phyloP scores from a whole-genome alignment of 2,888 invertebrate genomes.

The Asteroscopus sphinx region DNA sequence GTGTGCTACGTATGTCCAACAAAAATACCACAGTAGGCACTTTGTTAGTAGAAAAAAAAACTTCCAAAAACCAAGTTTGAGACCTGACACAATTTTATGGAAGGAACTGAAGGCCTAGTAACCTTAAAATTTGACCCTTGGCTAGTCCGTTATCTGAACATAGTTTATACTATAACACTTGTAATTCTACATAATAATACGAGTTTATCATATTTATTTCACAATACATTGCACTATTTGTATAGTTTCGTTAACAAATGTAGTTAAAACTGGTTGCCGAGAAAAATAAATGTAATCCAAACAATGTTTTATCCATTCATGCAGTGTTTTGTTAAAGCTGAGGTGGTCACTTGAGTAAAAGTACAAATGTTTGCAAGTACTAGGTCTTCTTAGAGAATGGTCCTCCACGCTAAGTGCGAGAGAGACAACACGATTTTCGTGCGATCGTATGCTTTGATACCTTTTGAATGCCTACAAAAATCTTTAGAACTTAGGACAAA shows the following conservation, averaged over 20 bases:
- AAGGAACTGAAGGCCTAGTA: conserved; percentile 56
- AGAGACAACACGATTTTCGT: conserved; percentile 47
- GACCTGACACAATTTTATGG: conserved; percentile 56
- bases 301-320: conserved; percentile 18
- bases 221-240: conserved; percentile 33
- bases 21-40: conserved; percentile 55
- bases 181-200: conserved; percentile 18
- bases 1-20: background rate
- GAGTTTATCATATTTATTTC: conserved; percentile 38
- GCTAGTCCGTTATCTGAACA: conserved; percentile 39
- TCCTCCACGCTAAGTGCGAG: conserved; percentile 38
- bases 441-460: conserved; percentile 37
- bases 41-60: conserved; percentile 57
- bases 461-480: conserved; percentile 48
- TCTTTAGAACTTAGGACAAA: too few species aligned
- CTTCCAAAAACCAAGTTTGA: conserved; percentile 60
- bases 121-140: conserved; percentile 40
- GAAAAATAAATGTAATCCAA: conserved; percentile 18
- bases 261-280: conserved; percentile 20
- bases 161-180: conserved; percentile 32
- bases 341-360: conserved; percentile 43
- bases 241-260: conserved; percentile 27
- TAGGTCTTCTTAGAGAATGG: conserved; percentile 53
- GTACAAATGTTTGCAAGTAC: conserved; percentile 54
- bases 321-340: conserved; percentile 28